phyloP scores from a whole-genome alignment of 2,888 invertebrate species.

The Thereva unica region DNA sequence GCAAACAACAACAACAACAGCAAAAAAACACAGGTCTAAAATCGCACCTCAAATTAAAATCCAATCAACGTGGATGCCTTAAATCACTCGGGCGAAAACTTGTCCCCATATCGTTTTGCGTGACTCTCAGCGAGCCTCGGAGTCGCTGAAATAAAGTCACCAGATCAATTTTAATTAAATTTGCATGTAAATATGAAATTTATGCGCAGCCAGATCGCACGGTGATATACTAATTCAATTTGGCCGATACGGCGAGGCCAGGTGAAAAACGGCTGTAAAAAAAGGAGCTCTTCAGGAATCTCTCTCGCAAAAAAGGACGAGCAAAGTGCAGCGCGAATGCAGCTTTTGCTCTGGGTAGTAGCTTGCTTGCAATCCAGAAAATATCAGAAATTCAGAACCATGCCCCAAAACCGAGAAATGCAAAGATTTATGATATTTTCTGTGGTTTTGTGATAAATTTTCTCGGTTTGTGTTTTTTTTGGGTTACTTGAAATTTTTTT shows the following conservation, averaged over 20 bases:
- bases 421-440: slow-evolving; percentile 26
- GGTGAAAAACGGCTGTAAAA: slow-evolving; percentile 12
- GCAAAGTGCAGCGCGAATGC: not conserved
- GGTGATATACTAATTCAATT: slow-evolving; percentile 47
- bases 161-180: slow-evolving; percentile 46
- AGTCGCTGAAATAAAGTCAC: slow-evolving; percentile 18
- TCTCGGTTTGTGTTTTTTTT: not conserved
- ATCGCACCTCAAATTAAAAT: slow-evolving; percentile 33
- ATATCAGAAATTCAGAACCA: not conserved
- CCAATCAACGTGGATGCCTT: slow-evolving; percentile 29
- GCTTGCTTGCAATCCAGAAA: slow-evolving; percentile 4
- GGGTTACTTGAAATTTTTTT: not conserved
- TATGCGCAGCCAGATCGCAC: slow-evolving; percentile 46
- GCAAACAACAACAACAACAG: not conserved
- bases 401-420: not conserved
- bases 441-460: slow-evolving; percentile 19
- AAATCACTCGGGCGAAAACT: slow-evolving; percentile 24
- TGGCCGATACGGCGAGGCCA: slow-evolving; percentile 39
- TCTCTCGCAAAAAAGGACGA: slow-evolving; percentile 12
- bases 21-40: not conserved
- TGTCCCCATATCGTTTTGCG: slow-evolving; percentile 38
- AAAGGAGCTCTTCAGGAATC: slow-evolving; percentile 11
- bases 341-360: not conserved
- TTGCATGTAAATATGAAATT: slow-evolving; percentile 49
- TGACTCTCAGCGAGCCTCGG: slow-evolving; percentile 23